Evolutionary conservation across 2,797 vertebrate species (phyloP), one percentile per base, ranked within the genome.

Genomic region (Clarias fuscus): DNA sequence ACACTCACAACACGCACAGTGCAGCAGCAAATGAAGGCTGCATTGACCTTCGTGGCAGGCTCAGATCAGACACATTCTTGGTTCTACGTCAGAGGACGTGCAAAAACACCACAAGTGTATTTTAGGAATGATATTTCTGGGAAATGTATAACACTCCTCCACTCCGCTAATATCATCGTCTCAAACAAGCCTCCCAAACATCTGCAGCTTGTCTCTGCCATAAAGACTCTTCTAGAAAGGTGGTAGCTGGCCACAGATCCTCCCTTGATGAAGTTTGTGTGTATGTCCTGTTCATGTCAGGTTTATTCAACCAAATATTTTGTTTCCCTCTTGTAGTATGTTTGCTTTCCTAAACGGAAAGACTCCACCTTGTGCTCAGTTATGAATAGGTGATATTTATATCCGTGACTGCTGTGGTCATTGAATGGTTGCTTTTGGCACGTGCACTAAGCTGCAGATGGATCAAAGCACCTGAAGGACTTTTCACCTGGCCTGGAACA

Each of bases 291-390:
- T 90, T 93, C 87, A 85, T 85, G 90, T 90, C 84, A 90, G 90
- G 76, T 93, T 93, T 91, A 92, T 90, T 90, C 88, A 17, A 85
- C 91, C 92, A 95, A 95, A 95, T 96, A 95, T 96, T 95, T 93
- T 92, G 92, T 93, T 95, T 94, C 93, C 92, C 94, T 92, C 89
- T 94, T 92, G 90, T 91, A 89, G 91, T 86, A 82, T 94, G 91
- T 94, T 95, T 95, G 91, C 92, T 91, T 91, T 94, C 76, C 93
- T 93, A 88, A 93, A 91, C 75, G 87, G 91, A 92, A 91, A 88
- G 88, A 90, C 88, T 80, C 86, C 90, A 89, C 91, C 90, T 90
- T 93, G 91, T 88, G 82, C 88, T 24, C 5, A 68, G 86, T 82
- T 87, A 89, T 93, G 92, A 92, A 94, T 93, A 89, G 89, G 84